Conservation (phyloP, 2,113 vertebrate species). For the Hemibagrus wyckioides region DNA sequence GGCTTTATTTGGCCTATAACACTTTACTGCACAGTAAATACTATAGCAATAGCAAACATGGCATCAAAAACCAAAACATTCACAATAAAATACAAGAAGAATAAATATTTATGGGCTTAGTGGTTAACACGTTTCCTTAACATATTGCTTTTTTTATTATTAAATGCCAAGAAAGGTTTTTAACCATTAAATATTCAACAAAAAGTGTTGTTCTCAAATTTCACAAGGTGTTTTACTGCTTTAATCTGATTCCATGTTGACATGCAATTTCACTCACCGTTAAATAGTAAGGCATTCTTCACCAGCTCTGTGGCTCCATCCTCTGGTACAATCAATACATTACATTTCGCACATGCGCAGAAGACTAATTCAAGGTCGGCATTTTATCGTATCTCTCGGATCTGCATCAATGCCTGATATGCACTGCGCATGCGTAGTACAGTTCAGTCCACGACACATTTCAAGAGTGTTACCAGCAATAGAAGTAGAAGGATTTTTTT, state of each 20-base stretch:
- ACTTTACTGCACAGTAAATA: not conserved
- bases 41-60: not conserved
- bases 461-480: too few species aligned
- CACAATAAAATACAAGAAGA: not conserved
- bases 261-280: not conserved
- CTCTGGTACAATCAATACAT: not conserved
- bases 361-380: not conserved
- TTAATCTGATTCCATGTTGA: not conserved
- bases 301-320: conserved; percentile 24
- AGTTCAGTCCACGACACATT: too few species aligned
- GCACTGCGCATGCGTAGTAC: too few species aligned
- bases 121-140: too few species aligned
- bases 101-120: not conserved
- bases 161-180: not conserved
- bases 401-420: too few species aligned
- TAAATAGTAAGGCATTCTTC: not conserved
- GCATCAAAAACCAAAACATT: not conserved
- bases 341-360: conserved; percentile 11
- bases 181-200: not conserved
- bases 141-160: too few species aligned
- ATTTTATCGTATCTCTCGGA: too few species aligned
- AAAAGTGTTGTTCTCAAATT: not conserved
- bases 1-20: not conserved
- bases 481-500: too few species aligned
- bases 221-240: not conserved